Base-by-base conservation (phyloP, 2,797 vertebrate species). In the Rousettus madagascariensis region DNA sequence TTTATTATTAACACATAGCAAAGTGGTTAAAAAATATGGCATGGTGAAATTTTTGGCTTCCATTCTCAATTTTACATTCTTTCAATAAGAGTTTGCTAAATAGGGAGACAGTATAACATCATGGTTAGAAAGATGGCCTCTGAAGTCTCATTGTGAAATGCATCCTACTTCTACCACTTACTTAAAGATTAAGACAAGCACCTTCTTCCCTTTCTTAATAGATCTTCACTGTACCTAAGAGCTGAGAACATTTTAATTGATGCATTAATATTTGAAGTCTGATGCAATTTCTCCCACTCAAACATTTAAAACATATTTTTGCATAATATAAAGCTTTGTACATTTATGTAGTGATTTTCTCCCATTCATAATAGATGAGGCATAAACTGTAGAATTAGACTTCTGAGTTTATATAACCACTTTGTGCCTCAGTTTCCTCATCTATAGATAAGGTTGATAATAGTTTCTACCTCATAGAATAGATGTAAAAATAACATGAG, bases 31-130 rank as follows among this genome's bases (percentile, higher is more conserved):
- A 53, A 30, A 83, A 4, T 22, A 72, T 41, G 12, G 24, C 2
- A 71, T 49, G 4, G 7, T 78, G 4, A 53, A 36, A 19, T 22
- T 66, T 82, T 69, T 46, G 65, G 69, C 59, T 85, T 95, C 13
- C 74, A 87, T 95, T 75, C 36, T 83, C 78, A 86, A 26, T 84
- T 95, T 59, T 51, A 55, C 10, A 51, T 84, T 72, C 3, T 90
- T 93, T 90, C 80, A 43, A 12, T 57, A 57, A 88, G 5, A 71
- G 5, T 85, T 78, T 79, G 17, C 53, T 24, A 55, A 61, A 84
- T 1, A 57, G 22, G 55, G 28, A 68, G 2, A 8, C 11, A 46
- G 3, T n/a, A 49, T 53, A 41, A 75, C 17, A 51, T 1, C 30
- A 20, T 80, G 16, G 19, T 65, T 30, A 86, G 41, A 90, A 91